Conservation (phyloP, 2,797 vertebrate genomes). For the Peromyscus attwateri region DNA sequence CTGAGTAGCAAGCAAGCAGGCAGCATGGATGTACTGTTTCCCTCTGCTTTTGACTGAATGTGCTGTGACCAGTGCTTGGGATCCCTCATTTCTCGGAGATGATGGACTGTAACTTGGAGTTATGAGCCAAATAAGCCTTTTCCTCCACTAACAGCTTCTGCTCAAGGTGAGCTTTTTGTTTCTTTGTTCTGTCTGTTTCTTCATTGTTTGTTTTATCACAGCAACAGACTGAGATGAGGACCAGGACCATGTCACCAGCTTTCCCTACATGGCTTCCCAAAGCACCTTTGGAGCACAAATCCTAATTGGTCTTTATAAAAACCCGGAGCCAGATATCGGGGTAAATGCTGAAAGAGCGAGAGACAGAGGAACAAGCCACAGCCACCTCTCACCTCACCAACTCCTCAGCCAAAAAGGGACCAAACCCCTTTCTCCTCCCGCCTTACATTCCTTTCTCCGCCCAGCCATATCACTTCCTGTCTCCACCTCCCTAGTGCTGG, state of each 20-base stretch:
- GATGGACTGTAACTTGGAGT: not conserved
- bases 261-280: not conserved
- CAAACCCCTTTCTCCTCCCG: no score
- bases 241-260: not conserved
- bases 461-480: no score
- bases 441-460: no score
- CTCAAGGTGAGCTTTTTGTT: not conserved
- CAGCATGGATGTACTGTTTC: not conserved
- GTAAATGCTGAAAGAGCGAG: no score
- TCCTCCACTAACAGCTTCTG: not conserved
- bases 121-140: not conserved
- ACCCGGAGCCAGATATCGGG: no score
- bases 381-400: no score
- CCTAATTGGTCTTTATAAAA: no score
- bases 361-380: no score
- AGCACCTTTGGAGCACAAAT: not conserved
- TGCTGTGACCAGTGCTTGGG: no score
- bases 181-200: not conserved
- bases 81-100: not conserved
- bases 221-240: not conserved
- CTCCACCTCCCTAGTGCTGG: no score
- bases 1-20: not conserved
- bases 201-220: not conserved
- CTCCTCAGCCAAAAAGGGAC: no score
- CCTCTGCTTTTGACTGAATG: not conserved